A percentile compares a stretch with the other conserved stretches of the same genome.
phyloP scores from a whole-genome alignment of 1,140 invertebrate species.

The Brachionus plicatilis region DNA sequence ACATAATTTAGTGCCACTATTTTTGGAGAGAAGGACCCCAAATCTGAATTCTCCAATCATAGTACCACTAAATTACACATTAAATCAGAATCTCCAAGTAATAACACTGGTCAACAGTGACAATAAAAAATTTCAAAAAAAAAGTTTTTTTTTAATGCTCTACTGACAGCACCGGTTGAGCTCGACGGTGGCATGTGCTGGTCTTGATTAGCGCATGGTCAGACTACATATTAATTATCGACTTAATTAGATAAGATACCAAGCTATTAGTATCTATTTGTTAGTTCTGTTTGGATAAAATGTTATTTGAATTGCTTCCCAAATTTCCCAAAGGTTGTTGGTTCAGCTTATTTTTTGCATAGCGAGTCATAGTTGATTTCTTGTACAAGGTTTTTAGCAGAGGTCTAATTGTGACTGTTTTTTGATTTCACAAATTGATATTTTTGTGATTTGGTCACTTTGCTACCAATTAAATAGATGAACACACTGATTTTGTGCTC shows the following conservation, averaged over 20 bases:
- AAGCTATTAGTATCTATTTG: not conserved
- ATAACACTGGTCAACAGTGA: not conserved
- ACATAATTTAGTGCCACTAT: not conserved
- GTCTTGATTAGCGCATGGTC: not conserved
- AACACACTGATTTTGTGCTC: not conserved
- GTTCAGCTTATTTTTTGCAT: not conserved
- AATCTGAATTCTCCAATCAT: not conserved
- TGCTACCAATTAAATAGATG: not conserved
- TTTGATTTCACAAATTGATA: not conserved
- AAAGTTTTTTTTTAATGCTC: not conserved
- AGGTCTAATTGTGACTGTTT: not conserved
- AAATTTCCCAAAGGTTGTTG: not conserved
- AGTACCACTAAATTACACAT: not conserved
- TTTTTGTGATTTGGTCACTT: not conserved
- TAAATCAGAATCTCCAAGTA: not conserved
- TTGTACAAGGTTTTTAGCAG: not conserved
- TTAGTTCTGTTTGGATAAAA: not conserved
- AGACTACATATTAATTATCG: not conserved
- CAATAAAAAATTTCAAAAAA: not conserved
- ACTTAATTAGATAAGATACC: not conserved
- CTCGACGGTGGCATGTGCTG: not conserved
- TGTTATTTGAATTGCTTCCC: not conserved
- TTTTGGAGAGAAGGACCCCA: not conserved
- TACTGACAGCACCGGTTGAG: not conserved
- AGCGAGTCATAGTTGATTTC: not conserved